Evolutionary conservation across 2,113 vertebrate genomes (phyloP), one percentile per base, ranked within the genome.

Genomic region (Macquaria australasica): DNA sequence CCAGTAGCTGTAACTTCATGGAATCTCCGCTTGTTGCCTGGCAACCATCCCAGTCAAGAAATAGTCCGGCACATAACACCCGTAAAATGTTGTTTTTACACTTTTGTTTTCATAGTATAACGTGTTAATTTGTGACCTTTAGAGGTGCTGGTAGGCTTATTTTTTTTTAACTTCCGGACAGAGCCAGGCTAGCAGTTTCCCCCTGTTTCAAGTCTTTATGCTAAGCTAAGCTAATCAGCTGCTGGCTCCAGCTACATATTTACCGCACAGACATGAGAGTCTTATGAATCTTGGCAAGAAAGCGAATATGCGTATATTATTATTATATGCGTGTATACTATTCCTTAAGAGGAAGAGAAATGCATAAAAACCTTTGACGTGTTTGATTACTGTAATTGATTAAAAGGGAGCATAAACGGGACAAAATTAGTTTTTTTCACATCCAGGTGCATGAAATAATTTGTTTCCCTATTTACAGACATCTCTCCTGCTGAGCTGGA

Each of bases 401-500:
- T 11, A 12, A 50, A 58, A 60, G 2, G 2, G 14, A 59, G 25
- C 34, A 58, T 8, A 43, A 2, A n/a, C n/a, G n/a, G n/a, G n/a
- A n/a, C n/a, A n/a, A n/a, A n/a, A n/a, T n/a, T n/a, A n/a, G n/a
- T n/a, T n/a, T n/a, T n/a, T 18, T 43, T 48, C 45, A 31, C n/a
- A 1, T 59, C 73, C 0, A 20, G 23, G 45, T 64, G 16, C 56
- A 60, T 51, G 9, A 34, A 43, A 31, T 81, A 6, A 64, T 71
- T 48, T 64, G 28, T 31, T 79, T 63, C 43, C 18, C 3, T 55
- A 28, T 67, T 77, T 50, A 21, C 88, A 96, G 96, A 95, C 78
- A 94, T 96, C 63, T 95, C 95, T 71, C 93, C 95, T n/a, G 95
- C 95, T 85, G 96, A 96, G 84, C 92, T 96, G 89, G 95, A 96